Evolutionary conservation across 2,888 invertebrate genomes (phyloP), one percentile per base, ranked within the genome.

Genomic region (Teleiodes luculella): DNA sequence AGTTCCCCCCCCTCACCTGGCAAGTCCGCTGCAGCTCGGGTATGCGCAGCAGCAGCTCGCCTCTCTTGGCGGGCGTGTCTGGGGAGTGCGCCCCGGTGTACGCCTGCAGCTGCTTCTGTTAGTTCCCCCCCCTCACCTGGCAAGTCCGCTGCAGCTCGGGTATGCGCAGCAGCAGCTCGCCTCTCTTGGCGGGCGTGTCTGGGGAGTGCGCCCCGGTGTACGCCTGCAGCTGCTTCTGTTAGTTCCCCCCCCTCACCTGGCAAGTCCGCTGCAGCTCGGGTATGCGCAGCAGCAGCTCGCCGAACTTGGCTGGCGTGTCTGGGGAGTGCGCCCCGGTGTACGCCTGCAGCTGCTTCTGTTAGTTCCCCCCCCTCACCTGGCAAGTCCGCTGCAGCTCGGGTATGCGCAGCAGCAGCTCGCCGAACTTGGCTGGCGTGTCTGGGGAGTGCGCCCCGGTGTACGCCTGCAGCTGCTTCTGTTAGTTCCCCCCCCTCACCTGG

Each of bases 1-100:
- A n/a, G n/a, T n/a, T n/a, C n/a, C n/a, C n/a, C n/a, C n/a, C n/a
- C n/a, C n/a, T n/a, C n/a, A n/a, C n/a, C n/a, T n/a, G n/a, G 84
- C 98, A 98, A 66, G 98, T 97, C 76, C 98, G 92, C 83, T 98
- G 97, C 69, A 98, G 91, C 84, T 98, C 98, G 11, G 98, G 97
- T 81, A 98, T 97, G 68, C 98, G 93, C 59, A 98, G 90, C 61
- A 98, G 88, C 53, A 98, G 88, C 84, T 98, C 98, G 39, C 98
- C 98, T 78, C 98, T 98, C 90, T 98, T 98, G 65, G 97, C 96
- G 51, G 97, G 97, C 81, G 95, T 94, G 64, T 96, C 95, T 11
- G 97, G 97, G 86, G 97, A 98, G 83, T 97, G 97, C 16, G 94
- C 92, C 63, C 95, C 91, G 3, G 97, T 98, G 82, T 98, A 98